Evolutionary conservation across 2,113 vertebrate species (phyloP), one percentile per base, ranked within the genome.

Genomic region (Synodontis membranacea): DNA sequence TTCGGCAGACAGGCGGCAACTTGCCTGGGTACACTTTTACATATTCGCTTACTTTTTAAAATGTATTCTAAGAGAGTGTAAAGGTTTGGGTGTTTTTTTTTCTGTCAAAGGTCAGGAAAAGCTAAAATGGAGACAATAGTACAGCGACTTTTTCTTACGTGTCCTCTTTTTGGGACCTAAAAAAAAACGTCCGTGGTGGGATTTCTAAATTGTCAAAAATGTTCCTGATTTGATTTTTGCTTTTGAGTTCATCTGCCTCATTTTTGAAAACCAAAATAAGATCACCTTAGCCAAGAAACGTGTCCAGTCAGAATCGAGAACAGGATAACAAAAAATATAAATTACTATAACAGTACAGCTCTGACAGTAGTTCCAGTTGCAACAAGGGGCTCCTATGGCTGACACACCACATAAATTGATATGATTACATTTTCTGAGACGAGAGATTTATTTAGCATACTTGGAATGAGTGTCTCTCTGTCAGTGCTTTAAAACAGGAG

Each of bases 1-100:
- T 99, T 99, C 12, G 98, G 98, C 84, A 96, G 98, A n/a, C 98
- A 99, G 89, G 98, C 97, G 42, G 98, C 98, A 34, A 99, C 98
- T 75, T 99, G 98, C 91, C 94, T 98, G 6, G 98, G 98, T 99
- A 93, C 86, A 44, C 34, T 56, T 56, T 37, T 39, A 31, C 21
- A 15, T 56, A 15, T 56, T 10, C 25, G 39, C 31, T 54, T 28
- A 19, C 48, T 52, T 56, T 80, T 80, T 21, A 52, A 80, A 54
- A 56, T 39, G 25, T 25, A 54, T 34, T 79, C 5, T 79, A 11
- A 52, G 11, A 21, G n/a, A 34, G 15, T 23, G 15, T 50, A 31
- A 52, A 9, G 11, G 28, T 34, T 75, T 28, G 14, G 14, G 44
- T 42, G 28, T 19, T 50, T 74, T 42, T 25, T 44, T 74, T 74